Evolutionary conservation across 1,140 invertebrate genomes (phyloP).

Genomic region (Brachionus paranguensis): DNA sequence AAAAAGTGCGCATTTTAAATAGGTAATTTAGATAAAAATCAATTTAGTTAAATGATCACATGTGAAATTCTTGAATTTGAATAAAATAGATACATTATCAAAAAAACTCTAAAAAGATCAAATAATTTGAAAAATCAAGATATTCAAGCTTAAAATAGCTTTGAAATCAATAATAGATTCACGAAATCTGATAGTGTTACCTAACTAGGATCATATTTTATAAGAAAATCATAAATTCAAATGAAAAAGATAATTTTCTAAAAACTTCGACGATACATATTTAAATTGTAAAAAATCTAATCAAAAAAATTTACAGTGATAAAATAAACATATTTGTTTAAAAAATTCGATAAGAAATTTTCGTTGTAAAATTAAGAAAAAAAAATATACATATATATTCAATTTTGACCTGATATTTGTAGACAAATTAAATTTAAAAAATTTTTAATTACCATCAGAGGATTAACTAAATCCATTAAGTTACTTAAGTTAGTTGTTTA

Average conservation of each 20-base stretch:
- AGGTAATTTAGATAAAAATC: neutral
- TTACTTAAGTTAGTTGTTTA: neutral
- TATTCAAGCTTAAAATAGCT: neutral
- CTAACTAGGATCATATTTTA: neutral
- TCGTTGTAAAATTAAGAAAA: neutral
- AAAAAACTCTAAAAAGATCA: too few relatives aligned
- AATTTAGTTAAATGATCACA: neutral
- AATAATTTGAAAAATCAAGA: neutral
- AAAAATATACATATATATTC: neutral
- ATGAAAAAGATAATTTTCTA: neutral
- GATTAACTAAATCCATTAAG: neutral
- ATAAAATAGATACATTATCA: neutral
- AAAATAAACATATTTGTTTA: neutral
- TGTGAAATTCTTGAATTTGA: neutral
- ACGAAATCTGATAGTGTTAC: neutral
- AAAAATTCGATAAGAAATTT: neutral
- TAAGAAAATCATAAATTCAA: neutral
- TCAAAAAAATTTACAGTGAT: neutral
- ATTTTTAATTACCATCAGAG: neutral
- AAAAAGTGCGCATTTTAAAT: neutral
- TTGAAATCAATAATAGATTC: neutral
- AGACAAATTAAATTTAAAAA: neutral
- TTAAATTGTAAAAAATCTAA: neutral
- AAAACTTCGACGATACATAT: neutral
- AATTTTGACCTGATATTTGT: neutral